Conservation (phyloP, 92 coral and sea anemone genomes). For the Epizoanthus rinbou region DNA sequence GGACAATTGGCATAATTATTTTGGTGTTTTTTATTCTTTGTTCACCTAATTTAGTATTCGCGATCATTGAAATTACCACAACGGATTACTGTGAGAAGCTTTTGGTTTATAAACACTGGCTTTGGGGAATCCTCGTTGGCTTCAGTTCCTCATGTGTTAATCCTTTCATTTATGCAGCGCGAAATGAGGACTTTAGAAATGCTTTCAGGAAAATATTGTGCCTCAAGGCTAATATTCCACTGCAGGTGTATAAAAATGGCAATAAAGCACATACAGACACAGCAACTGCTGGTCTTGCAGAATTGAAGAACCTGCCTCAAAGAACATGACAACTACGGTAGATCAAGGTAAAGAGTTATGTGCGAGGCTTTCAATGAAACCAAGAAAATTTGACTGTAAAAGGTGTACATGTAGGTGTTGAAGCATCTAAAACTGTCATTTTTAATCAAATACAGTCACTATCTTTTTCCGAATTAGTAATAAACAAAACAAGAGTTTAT, state of each 20-base stretch:
- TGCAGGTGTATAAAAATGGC: background rate
- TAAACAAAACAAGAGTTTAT: no score
- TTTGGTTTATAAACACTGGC: conserved; percentile 27
- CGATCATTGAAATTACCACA: conserved; percentile 4
- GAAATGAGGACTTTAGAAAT: conserved; percentile 25
- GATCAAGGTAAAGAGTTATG: no score
- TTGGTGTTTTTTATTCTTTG: conserved; percentile 8
- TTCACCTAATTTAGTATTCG: conserved; percentile 33
- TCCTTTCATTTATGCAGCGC: conserved; percentile 25
- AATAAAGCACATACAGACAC: no score
- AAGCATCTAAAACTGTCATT: no score
- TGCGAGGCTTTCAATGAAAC: no score
- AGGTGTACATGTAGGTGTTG: no score
- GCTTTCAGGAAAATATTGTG: conserved; percentile 1
- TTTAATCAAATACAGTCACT: no score
- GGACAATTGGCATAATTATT: conserved; percentile 23
- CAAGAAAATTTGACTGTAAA: no score
- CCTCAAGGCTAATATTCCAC: background rate
- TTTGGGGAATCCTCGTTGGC: conserved; percentile 25
- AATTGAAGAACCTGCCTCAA: no score
- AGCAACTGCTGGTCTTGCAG: no score
- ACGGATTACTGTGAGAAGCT: background rate
- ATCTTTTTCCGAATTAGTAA: no score
- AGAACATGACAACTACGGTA: no score
- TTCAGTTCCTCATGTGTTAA: conserved; percentile 20